These are phyloP conservation scores for Esox masquinongy DNA, from an alignment of 2,797 vertebrate species.

Conservation along the genomic window DNA sequence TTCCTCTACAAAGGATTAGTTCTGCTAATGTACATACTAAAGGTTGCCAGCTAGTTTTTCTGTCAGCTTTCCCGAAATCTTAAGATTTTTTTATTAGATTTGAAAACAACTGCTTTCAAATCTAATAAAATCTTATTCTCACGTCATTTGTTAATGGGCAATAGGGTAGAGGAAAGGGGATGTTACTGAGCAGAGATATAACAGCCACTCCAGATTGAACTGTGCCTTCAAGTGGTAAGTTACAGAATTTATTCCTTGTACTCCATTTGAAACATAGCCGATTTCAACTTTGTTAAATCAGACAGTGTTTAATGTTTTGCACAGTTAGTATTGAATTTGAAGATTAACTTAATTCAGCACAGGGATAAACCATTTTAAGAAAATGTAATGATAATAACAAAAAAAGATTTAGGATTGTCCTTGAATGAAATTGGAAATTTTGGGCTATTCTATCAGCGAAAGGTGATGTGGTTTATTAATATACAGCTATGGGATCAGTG, in stretches of 20 bases:
- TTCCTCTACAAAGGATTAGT: no score
- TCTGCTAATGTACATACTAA: neutral
- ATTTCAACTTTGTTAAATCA: neutral
- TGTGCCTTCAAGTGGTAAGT: conserved; percentile 56
- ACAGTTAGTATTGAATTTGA: neutral
- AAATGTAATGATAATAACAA: neutral
- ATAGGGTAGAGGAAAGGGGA: conserved; percentile 57
- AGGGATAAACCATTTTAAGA: neutral
- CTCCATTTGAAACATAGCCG: neutral
- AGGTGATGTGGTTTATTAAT: neutral
- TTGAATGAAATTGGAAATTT: neutral
- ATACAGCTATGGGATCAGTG: neutral
- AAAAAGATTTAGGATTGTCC: neutral
- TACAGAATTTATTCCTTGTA: conserved; percentile 7
- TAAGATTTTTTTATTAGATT: conserved; percentile 29
- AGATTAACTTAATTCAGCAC: neutral
- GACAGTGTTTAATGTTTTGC: neutral
- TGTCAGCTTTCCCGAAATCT: conserved; percentile 20
- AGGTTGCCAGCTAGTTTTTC: neutral
- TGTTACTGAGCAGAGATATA: conserved; percentile 22
- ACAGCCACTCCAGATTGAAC: conserved; percentile 33
- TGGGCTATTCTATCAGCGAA: neutral
- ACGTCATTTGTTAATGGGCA: conserved; percentile 52
- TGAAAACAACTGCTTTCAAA: conserved; percentile 47
- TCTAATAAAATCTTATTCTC: conserved; percentile 60